These are phyloP conservation scores for Drosophila pseudoananassae DNA, from an alignment of 1,140 invertebrate genomes.

Conservation along the genomic window DNA sequence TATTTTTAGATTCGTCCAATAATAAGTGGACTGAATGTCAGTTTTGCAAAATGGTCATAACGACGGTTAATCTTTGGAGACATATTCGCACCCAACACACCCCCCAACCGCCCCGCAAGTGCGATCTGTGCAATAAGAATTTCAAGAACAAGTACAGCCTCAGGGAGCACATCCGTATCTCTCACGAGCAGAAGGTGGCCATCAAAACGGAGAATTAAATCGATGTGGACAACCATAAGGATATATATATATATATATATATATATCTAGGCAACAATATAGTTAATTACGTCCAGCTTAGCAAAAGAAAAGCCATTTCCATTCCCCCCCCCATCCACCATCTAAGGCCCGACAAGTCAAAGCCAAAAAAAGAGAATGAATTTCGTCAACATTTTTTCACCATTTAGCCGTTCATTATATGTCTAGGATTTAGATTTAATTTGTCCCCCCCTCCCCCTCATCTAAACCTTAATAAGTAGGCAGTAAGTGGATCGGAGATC, in stretches of 20 bases:
- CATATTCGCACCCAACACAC: conserved; percentile 84
- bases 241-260: too few relatives aligned
- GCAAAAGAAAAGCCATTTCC: conserved; percentile 4
- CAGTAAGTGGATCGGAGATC: conserved; percentile 14
- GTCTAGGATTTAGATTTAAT: conserved; percentile 9
- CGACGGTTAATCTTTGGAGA: conserved; percentile 84
- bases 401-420: conserved; percentile 14
- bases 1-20: conserved; percentile 84
- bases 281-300: conserved; percentile 43
- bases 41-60: conserved; percentile 84
- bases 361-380: conserved; percentile 33
- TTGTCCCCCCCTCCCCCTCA: conserved; percentile 5
- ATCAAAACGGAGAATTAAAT: conserved; percentile 82
- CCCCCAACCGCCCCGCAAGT: conserved; percentile 83
- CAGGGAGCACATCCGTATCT: conserved; percentile 83
- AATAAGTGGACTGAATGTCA: conserved; percentile 85
- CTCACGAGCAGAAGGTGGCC: conserved; percentile 80
- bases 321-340: neutral
- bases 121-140: conserved; percentile 84
- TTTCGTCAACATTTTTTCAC: conserved; percentile 1
- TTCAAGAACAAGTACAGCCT: conserved; percentile 84
- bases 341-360: conserved; percentile 1
- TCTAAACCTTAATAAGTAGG: neutral
- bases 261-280: neutral
- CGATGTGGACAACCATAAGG: neutral